These are phyloP conservation scores for Xyrichtys novacula DNA, from an alignment of 2,797 vertebrate species.

Conservation along the genomic window DNA sequence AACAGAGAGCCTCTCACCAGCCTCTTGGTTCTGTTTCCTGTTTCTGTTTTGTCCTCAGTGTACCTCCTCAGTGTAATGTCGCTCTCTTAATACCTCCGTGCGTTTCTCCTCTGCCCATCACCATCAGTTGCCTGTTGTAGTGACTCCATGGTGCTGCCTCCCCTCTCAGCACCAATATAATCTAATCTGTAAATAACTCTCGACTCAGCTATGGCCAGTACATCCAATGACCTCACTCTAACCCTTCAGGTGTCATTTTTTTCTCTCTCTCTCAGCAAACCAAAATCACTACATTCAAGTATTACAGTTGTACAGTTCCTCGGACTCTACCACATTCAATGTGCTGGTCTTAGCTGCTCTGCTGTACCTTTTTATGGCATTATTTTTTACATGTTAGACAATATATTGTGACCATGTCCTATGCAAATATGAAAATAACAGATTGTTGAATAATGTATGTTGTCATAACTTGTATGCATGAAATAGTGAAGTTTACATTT, in stretches of 20 bases:
- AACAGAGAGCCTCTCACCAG: constrained; percentile 64
- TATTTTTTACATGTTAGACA: constrained; percentile 98
- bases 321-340: constrained; percentile 81
- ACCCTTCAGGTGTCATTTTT: constrained; percentile 83
- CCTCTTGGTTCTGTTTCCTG: constrained; percentile 63
- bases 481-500: constrained; percentile 99
- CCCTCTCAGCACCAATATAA: constrained; percentile 80
- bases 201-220: constrained; percentile 87
- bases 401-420: constrained; percentile 99
- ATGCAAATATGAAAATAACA: constrained; percentile 94
- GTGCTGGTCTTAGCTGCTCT: constrained; percentile 93
- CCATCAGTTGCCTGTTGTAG: constrained; percentile 87
- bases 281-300: constrained; percentile 94
- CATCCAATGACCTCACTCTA: constrained; percentile 84
- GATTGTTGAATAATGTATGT: constrained; percentile 93
- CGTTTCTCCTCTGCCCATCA: constrained; percentile 82
- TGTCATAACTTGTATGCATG: constrained; percentile 98
- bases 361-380: constrained; percentile 96
- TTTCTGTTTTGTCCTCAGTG: constrained; percentile 69
- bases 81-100: constrained; percentile 83
- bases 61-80: constrained; percentile 79
- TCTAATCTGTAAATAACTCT: constrained; percentile 85
- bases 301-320: constrained; percentile 93
- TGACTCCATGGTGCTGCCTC: constrained; percentile 85
- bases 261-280: constrained; percentile 80